Conservation (phyloP, 2,113 vertebrate species). For the Leptocoma aspasia region DNA sequence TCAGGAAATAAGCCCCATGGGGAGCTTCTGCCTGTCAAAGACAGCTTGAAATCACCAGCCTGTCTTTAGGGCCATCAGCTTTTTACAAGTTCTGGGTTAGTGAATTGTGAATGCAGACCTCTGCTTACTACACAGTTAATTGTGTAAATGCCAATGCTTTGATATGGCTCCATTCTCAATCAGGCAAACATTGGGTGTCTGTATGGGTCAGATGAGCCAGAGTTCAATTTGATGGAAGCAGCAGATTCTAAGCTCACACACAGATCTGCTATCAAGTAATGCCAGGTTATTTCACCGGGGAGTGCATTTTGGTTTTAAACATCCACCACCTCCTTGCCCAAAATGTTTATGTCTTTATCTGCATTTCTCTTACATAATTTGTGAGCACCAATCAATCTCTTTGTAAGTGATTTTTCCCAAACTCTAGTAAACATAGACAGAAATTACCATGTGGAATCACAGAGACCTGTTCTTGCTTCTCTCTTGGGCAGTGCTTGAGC, state of each 20-base stretch:
- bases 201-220: neutral
- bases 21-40: neutral
- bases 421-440: neutral
- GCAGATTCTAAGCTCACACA: neutral
- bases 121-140: neutral
- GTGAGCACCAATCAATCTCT: neutral
- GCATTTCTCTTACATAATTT: neutral
- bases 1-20: neutral
- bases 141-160: neutral
- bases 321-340: neutral
- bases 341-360: neutral
- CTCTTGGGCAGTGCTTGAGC: neutral
- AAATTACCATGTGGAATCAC: neutral
- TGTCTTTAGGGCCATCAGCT: neutral
- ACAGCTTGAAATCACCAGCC: neutral
- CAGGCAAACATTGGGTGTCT: neutral
- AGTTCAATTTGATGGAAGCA: neutral
- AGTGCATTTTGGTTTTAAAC: neutral
- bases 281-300: neutral
- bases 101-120: neutral
- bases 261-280: neutral
- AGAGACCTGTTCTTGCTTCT: neutral
- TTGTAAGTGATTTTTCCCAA: neutral
- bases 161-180: neutral
- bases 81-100: neutral